phyloP scores from a whole-genome alignment of 2,888 invertebrate genomes.

The Subacronicta megacephala region DNA sequence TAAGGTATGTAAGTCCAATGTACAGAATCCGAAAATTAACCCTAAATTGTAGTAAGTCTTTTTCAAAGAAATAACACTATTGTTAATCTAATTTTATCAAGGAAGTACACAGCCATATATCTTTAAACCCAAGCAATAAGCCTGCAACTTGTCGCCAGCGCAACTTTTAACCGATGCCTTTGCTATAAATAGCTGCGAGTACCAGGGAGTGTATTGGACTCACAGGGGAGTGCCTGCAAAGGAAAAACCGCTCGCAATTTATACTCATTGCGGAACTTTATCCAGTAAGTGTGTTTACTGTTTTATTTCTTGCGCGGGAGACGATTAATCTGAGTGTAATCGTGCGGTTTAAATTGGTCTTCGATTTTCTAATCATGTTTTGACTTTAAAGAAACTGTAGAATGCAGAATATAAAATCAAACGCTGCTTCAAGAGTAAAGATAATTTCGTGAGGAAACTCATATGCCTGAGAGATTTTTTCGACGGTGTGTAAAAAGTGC shows the following conservation, averaged over 20 bases:
- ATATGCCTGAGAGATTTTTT: too few species aligned
- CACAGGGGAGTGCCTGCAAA: conserved; percentile 25
- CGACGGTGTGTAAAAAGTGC: too few species aligned
- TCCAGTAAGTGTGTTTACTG: conserved; percentile 33
- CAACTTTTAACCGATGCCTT: conserved; percentile 28
- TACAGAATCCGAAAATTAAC: too few species aligned
- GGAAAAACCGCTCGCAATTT: conserved; percentile 43
- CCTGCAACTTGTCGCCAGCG: conserved; percentile 28
- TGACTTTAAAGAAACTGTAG: too few species aligned
- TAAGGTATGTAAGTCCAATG: too few species aligned
- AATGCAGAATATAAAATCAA: too few species aligned
- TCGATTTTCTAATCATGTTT: too few species aligned
- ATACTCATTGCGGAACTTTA: conserved; percentile 42
- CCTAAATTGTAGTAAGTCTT: too few species aligned
- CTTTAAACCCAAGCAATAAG: conserved; percentile 33
- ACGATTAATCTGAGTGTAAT: conserved; percentile 19
- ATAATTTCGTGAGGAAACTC: too few species aligned
- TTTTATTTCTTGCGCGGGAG: conserved; percentile 32
- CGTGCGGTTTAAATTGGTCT: too few species aligned
- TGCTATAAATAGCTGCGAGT: conserved; percentile 34
- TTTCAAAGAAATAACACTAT: too few species aligned
- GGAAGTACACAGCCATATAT: conserved; percentile 16
- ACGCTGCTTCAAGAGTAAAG: too few species aligned
- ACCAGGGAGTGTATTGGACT: conserved; percentile 30
- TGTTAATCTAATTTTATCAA: conserved; percentile 2